phyloP scores from a whole-genome alignment of 2,888 invertebrate genomes.

The Lucinisca nassula region DNA sequence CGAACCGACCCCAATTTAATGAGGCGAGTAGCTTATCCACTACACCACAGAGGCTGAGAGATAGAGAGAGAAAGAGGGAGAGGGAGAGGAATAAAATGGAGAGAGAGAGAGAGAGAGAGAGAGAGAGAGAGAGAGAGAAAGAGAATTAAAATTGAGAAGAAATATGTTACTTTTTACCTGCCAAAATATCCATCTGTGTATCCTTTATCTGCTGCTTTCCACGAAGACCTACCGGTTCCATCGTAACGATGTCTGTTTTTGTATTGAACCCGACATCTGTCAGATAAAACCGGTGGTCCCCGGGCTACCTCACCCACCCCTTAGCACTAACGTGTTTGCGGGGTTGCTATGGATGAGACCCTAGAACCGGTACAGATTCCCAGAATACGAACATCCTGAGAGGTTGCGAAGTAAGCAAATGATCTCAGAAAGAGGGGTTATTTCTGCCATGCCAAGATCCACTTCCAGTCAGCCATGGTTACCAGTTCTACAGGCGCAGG shows the following conservation, averaged over 20 bases:
- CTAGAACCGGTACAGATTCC: constrained; percentile 62
- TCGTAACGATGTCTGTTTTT: background rate
- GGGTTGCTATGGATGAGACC: constrained; percentile 65
- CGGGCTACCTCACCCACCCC: constrained; percentile 67
- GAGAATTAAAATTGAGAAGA: background rate
- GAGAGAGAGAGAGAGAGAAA: background rate
- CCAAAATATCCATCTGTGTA: background rate
- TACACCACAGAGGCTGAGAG: background rate
- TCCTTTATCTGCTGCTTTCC: background rate
- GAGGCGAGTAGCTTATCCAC: background rate
- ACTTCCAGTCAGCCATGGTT: constrained; percentile 67
- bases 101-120: background rate
- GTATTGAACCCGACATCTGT: background rate
- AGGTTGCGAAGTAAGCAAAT: constrained; percentile 70
- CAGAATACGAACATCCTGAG: constrained; percentile 70
- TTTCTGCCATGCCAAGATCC: constrained; percentile 65
- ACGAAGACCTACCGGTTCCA: background rate
- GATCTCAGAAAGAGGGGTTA: constrained; percentile 21
- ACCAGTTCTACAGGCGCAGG: constrained; percentile 37
- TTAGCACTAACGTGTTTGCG: constrained; percentile 62
- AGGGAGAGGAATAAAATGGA: background rate
- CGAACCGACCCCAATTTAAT: background rate
- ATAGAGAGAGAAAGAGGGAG: background rate
- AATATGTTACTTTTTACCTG: background rate
- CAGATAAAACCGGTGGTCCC: constrained; percentile 58